Percentiles rank a stretch among this genome's conserved stretches.
Conservation (phyloP, 2,888 invertebrate species). For the Epicampocera succincta region DNA sequence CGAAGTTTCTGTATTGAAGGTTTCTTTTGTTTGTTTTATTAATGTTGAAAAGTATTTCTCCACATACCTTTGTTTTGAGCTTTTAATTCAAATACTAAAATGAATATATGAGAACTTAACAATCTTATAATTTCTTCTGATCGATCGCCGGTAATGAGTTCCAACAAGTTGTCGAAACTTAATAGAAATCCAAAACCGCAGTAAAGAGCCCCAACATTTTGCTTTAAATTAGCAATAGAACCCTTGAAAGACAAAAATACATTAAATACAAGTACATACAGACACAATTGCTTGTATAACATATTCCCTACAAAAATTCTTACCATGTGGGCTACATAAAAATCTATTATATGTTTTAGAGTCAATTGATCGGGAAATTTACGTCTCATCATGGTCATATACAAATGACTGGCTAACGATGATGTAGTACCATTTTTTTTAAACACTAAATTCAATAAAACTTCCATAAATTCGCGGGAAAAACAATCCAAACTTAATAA, state of each 20-base stretch:
- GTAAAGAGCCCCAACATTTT: constrained; percentile 50
- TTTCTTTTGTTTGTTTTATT: no score
- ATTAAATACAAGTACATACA: neutral
- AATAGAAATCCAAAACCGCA: constrained; percentile 41
- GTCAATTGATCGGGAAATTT: constrained; percentile 55
- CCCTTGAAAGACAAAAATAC: constrained; percentile 15
- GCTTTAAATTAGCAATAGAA: constrained; percentile 18
- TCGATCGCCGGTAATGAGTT: constrained; percentile 37
- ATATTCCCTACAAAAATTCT: neutral
- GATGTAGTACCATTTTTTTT: constrained; percentile 15
- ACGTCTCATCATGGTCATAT: constrained; percentile 65
- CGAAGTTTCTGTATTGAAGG: no score
- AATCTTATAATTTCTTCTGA: constrained; percentile 46
- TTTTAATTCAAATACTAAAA: constrained; percentile 52
- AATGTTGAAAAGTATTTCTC: neutral
- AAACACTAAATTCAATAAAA: constrained; percentile 52
- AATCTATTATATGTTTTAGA: constrained; percentile 67
- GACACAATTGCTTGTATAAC: no score
- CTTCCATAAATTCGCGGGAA: constrained; percentile 63
- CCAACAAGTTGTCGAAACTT: constrained; percentile 50
- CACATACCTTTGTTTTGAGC: constrained; percentile 46
- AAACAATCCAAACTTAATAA: constrained; percentile 67
- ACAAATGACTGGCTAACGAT: constrained; percentile 57
- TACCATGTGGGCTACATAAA: constrained; percentile 61
- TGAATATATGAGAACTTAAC: constrained; percentile 57